A percentile compares a stretch with the other conserved stretches of the same genome.
phyloP scores from a whole-genome alignment of 2,888 invertebrate species.

The Taenaris catops region DNA sequence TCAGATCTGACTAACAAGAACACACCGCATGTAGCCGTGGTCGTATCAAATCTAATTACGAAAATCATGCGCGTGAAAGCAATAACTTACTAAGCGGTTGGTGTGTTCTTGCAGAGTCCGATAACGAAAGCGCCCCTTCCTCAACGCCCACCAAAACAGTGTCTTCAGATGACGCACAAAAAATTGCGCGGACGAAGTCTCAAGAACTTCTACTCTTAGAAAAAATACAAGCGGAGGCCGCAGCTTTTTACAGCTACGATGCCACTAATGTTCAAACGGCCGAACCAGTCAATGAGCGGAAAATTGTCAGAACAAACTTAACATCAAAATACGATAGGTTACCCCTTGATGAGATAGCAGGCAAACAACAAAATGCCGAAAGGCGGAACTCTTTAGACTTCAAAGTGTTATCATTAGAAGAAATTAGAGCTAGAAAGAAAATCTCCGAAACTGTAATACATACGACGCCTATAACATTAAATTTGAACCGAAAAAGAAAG shows the following conservation, averaged over 20 bases:
- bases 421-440: constrained; percentile 66
- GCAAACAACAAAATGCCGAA: constrained; percentile 43
- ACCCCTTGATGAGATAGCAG: constrained; percentile 73
- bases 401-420: constrained; percentile 71
- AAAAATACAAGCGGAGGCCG: constrained; percentile 85
- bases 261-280: constrained; percentile 33
- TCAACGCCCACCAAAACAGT: constrained; percentile 76
- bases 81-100: constrained; percentile 48
- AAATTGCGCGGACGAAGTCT: constrained; percentile 75
- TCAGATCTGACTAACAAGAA: constrained; percentile 55
- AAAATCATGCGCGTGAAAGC: constrained; percentile 51
- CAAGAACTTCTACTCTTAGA: constrained; percentile 85
- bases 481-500: constrained; percentile 58
- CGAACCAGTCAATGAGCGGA: constrained; percentile 39
- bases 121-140: constrained; percentile 85
- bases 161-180: constrained; percentile 47
- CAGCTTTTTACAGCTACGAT: constrained; percentile 85
- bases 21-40: constrained; percentile 57
- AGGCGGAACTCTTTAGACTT: constrained; percentile 53
- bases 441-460: constrained; percentile 21
- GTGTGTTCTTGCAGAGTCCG: constrained; percentile 89
- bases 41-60: constrained; percentile 74
- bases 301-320: constrained; percentile 45
- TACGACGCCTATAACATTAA: constrained; percentile 50
- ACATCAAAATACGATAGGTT: constrained; percentile 63